Evolutionary conservation across 2,113 vertebrate species (phyloP).

Genomic region (Cygnus buccinator): DNA sequence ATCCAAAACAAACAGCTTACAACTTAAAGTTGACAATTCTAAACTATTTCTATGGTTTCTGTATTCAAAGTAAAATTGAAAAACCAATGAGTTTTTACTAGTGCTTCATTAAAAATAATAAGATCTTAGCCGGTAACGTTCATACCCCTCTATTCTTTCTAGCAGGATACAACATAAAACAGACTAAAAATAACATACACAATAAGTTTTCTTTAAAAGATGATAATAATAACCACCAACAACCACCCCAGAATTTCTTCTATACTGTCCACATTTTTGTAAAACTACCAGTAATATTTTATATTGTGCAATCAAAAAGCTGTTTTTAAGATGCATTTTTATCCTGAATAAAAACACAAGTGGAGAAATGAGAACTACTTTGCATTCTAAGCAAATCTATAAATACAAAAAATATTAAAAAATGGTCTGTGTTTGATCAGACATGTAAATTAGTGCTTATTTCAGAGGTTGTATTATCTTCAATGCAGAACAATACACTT

Average conservation of each 20-base stretch:
- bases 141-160: neutral
- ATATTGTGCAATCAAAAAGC: conserved; percentile 11
- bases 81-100: neutral
- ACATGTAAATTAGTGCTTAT: conserved; percentile 47
- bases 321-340: conserved; percentile 21
- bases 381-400: neutral
- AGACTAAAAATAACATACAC: neutral
- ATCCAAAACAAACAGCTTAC: neutral
- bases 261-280: neutral
- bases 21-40: neutral
- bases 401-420: conserved; percentile 41
- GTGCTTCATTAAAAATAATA: neutral
- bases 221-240: neutral
- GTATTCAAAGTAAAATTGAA: neutral
- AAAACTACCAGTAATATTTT: neutral
- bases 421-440: conserved; percentile 6
- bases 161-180: neutral
- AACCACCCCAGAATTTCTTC: neutral
- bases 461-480: conserved; percentile 19
- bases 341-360: conserved; percentile 17
- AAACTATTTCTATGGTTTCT: neutral
- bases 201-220: neutral
- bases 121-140: neutral
- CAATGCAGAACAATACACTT: neutral
- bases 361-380: conserved; percentile 1